Evolutionary conservation across 1,140 invertebrate species (phyloP).

Genomic region (Lordiphosa collinella): DNA sequence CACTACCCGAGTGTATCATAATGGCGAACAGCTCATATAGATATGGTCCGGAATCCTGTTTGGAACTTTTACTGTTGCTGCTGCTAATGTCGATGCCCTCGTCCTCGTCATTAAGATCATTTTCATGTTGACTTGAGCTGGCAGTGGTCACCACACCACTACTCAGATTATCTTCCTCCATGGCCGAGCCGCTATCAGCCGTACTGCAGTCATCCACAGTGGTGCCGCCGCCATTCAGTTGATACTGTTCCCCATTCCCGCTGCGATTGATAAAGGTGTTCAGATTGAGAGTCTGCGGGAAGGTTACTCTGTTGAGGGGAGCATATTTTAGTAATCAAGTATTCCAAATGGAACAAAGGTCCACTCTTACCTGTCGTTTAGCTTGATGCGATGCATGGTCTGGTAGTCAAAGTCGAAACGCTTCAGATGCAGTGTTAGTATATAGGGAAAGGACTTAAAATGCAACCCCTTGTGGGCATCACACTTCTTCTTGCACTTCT

Average conservation of each 20-base stretch:
- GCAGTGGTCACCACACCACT: conserved; percentile 72
- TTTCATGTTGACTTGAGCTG: conserved; percentile 73
- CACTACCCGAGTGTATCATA: conserved; percentile 96
- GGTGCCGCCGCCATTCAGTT: conserved; percentile 49
- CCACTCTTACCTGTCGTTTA: conserved; percentile 91
- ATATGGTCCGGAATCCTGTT: conserved; percentile 84
- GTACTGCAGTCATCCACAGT: conserved; percentile 84
- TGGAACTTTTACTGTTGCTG: conserved; percentile 80
- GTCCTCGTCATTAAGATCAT: conserved; percentile 81
- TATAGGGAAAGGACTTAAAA: conserved; percentile 93
- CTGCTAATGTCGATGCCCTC: conserved; percentile 86
- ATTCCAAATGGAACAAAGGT: background rate
- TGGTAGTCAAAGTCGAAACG: conserved; percentile 95
- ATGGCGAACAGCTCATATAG: conserved; percentile 95
- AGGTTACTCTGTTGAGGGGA: conserved; percentile 86
- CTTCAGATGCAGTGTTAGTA: conserved; percentile 93
- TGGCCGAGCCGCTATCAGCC: conserved; percentile 85
- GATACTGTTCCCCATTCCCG: conserved; percentile 39
- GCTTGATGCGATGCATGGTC: conserved; percentile 92
- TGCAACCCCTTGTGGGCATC: conserved; percentile 96
- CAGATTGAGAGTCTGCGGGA: conserved; percentile 90
- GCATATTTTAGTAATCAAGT: conserved; percentile 5
- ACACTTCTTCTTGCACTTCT: conserved; percentile 92
- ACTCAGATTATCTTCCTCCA: conserved; percentile 84
- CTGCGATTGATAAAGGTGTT: conserved; percentile 84